A percentile compares a stretch with the other conserved stretches of the same genome.
phyloP scores from a whole-genome alignment of 2,113 vertebrate species.

The Catharus bicknelli region DNA sequence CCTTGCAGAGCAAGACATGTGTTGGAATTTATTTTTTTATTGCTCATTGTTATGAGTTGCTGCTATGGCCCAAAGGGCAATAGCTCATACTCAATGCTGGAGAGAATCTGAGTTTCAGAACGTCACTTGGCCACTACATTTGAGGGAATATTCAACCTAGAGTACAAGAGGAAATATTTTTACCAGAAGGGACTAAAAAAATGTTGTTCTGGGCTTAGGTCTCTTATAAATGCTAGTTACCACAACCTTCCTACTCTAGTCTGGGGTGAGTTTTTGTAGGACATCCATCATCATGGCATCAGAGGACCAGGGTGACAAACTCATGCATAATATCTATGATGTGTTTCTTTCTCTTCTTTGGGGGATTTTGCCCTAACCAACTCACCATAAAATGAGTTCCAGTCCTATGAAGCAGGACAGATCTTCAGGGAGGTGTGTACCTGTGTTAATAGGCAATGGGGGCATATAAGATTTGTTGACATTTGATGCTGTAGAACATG shows the following conservation, averaged over 20 bases:
- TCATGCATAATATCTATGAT: background rate
- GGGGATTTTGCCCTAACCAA: background rate
- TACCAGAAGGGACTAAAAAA: background rate
- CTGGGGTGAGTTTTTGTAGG: background rate
- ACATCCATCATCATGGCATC: background rate
- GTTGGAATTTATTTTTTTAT: slow-evolving; percentile 51
- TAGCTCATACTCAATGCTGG: background rate
- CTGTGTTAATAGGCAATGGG: background rate
- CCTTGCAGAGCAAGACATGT: slow-evolving; percentile 16
- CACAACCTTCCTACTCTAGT: background rate
- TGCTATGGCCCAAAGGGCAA: background rate
- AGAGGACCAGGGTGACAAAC: background rate
- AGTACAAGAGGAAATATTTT: background rate
- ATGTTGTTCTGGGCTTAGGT: background rate
- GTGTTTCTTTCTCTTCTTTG: background rate
- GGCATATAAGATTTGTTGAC: background rate
- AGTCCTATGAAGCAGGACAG: background rate
- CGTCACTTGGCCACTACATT: background rate
- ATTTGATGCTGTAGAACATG: background rate
- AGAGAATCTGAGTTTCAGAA: background rate
- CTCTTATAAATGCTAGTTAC: background rate
- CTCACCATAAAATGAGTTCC: background rate
- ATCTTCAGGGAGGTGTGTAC: background rate
- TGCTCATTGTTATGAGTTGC: slow-evolving; percentile 53
- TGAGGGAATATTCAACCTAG: background rate